Conservation (phyloP, 1,140 invertebrate genomes). For the Drosophila orosa region DNA sequence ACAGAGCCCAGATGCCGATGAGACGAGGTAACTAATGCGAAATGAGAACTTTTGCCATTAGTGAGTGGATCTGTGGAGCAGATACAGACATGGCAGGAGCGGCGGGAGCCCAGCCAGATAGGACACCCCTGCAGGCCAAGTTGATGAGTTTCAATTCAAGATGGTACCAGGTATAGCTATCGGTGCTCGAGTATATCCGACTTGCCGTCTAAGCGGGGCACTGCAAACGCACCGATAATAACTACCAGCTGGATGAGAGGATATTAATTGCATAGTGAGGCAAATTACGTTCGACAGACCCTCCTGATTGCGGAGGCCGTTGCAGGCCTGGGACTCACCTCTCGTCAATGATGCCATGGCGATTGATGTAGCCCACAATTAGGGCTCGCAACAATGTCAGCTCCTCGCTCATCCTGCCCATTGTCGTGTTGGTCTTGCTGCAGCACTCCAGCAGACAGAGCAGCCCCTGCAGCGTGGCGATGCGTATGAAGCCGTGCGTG, state of each 20-base stretch:
- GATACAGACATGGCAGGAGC: constrained; percentile 27
- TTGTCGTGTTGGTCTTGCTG: constrained; percentile 86
- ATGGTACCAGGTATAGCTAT: constrained; percentile 23
- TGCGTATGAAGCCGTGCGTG: constrained; percentile 87
- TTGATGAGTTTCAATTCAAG: constrained; percentile 37
- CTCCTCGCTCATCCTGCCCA: constrained; percentile 86
- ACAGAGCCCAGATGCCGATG: constrained; percentile 49
- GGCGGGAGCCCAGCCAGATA: neutral
- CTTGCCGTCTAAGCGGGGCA: constrained; percentile 3
- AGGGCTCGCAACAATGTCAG: constrained; percentile 87
- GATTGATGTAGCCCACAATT: constrained; percentile 89
- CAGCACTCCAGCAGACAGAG: constrained; percentile 90
- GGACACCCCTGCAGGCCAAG: neutral
- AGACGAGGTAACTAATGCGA: constrained; percentile 65
- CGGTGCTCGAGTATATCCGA: neutral
- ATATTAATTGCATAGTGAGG: constrained; percentile 14
- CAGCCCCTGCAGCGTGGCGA: constrained; percentile 90
- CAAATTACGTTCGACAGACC: constrained; percentile 3
- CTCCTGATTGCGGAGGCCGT: neutral
- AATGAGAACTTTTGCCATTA: constrained; percentile 77
- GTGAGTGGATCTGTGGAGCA: constrained; percentile 46
- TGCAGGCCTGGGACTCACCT: constrained; percentile 74
- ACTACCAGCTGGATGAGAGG: constrained; percentile 4
- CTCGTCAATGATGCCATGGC: constrained; percentile 86
- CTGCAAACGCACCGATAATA: constrained; percentile 12